Evolutionary conservation across 2,113 vertebrate species (phyloP).

Genomic region (Planiliza haematocheilus): DNA sequence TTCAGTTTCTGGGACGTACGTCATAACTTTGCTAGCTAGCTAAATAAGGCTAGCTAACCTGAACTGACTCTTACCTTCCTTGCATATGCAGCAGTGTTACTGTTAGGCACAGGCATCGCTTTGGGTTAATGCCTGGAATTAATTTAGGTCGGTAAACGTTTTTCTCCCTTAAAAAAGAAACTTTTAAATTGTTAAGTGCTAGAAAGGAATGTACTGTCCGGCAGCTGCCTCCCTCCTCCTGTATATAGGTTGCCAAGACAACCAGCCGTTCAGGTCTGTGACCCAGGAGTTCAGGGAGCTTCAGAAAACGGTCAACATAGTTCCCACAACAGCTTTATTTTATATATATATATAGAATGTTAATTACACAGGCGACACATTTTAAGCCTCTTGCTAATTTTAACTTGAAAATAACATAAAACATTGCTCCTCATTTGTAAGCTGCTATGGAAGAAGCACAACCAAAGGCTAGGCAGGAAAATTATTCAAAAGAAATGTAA

Average conservation of each 20-base stretch:
- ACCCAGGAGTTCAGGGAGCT: no score
- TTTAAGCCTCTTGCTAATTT: no score
- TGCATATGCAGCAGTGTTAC: neutral
- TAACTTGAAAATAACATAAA: no score
- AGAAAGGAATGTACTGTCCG: neutral
- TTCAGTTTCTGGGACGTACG: no score
- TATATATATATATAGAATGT: no score
- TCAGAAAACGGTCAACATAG: no score
- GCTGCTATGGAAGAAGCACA: no score
- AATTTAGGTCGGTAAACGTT: neutral
- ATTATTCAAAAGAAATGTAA: no score
- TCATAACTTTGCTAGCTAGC: neutral
- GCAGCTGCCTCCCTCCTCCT: neutral
- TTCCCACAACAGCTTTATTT: no score
- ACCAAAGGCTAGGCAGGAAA: no score
- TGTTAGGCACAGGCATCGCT: conserved; percentile 27
- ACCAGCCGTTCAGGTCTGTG: conserved; percentile 23
- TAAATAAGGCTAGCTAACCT: neutral
- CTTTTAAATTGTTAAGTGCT: neutral
- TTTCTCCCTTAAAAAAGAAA: neutral
- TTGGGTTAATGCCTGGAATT: neutral
- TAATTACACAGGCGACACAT: no score
- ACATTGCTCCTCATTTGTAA: no score
- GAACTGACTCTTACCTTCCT: conserved; percentile 50
- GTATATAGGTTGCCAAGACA: conserved; percentile 61